A percentile compares a stretch with the other conserved stretches of the same genome.
These are phyloP conservation scores for Cyrtodaria siliqua DNA, from an alignment of 2,888 invertebrate species.

Conservation along the genomic window DNA sequence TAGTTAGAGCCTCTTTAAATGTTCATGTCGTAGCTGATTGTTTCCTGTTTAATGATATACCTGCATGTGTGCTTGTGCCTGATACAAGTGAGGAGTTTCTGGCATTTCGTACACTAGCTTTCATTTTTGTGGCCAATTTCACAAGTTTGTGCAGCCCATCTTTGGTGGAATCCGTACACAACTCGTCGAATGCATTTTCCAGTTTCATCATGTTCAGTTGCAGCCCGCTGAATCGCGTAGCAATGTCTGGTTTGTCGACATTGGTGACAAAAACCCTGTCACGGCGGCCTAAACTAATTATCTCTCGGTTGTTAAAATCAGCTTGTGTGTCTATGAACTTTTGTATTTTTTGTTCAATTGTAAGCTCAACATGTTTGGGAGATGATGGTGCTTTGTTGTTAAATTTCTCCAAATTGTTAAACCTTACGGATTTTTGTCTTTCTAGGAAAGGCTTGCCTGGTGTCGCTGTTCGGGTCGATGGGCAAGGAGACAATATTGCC, in stretches of 20 bases:
- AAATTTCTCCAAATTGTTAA: slow-evolving; percentile 24
- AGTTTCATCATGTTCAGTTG: slow-evolving; percentile 59
- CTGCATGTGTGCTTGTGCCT: too few species aligned
- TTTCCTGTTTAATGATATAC: too few species aligned
- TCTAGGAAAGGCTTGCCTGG: slow-evolving; percentile 38
- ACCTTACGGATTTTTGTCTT: slow-evolving; percentile 64
- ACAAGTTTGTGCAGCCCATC: slow-evolving; percentile 71
- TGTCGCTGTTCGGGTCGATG: slow-evolving; percentile 18
- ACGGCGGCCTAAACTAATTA: background rate
- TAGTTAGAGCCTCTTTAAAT: too few species aligned
- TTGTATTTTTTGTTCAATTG: slow-evolving; percentile 54
- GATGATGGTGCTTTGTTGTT: background rate
- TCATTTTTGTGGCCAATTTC: slow-evolving; percentile 72
- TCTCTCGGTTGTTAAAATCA: slow-evolving; percentile 49
- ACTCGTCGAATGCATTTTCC: slow-evolving; percentile 72
- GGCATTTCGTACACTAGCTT: slow-evolving; percentile 63
- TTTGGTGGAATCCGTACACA: slow-evolving; percentile 59
- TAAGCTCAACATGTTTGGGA: background rate
- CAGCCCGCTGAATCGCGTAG: slow-evolving; percentile 2
- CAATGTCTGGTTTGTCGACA: background rate
- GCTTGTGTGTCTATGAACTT: slow-evolving; percentile 56
- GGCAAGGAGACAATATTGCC: slow-evolving; percentile 5
- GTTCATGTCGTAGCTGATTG: too few species aligned
- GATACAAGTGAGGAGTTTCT: slow-evolving; percentile 70
- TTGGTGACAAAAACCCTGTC: background rate